phyloP scores from a whole-genome alignment of 1,140 invertebrate species.

The Achatina immaculata region DNA sequence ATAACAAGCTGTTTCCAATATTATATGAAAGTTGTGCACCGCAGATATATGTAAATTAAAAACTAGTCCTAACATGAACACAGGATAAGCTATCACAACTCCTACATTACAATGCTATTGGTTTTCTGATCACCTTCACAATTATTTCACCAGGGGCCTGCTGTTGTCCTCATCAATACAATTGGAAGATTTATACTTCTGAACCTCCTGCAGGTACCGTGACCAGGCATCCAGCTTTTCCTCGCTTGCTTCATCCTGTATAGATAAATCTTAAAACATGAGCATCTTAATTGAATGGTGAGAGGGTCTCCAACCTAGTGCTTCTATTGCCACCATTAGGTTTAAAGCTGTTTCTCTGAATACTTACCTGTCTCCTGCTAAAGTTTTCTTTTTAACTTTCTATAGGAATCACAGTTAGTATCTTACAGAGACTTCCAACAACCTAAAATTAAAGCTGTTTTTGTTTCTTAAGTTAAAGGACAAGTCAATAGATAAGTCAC shows the following conservation, averaged over 20 bases:
- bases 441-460: too few species aligned
- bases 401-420: too few species aligned
- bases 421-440: too few species aligned
- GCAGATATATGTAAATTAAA: too few species aligned
- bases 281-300: neutral
- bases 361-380: neutral
- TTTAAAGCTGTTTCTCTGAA: neutral
- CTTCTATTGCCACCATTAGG: neutral
- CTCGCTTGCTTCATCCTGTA: slow-evolving; percentile 37
- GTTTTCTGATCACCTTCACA: neutral
- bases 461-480: too few species aligned
- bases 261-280: slow-evolving; percentile 10
- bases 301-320: neutral
- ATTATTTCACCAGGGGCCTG: slow-evolving; percentile 87
- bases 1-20: too few species aligned
- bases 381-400: too few species aligned
- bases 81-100: neutral
- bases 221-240: slow-evolving; percentile 89
- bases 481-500: too few species aligned
- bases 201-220: slow-evolving; percentile 91
- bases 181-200: slow-evolving; percentile 89
- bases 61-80: too few species aligned
- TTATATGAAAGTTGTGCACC: too few species aligned
- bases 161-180: slow-evolving; percentile 92
- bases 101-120: neutral